A percentile compares a stretch with the other conserved stretches of the same genome.
Evolutionary conservation across 2,797 vertebrate species (phyloP).

Genomic region (Phalanger gymnotis): DNA sequence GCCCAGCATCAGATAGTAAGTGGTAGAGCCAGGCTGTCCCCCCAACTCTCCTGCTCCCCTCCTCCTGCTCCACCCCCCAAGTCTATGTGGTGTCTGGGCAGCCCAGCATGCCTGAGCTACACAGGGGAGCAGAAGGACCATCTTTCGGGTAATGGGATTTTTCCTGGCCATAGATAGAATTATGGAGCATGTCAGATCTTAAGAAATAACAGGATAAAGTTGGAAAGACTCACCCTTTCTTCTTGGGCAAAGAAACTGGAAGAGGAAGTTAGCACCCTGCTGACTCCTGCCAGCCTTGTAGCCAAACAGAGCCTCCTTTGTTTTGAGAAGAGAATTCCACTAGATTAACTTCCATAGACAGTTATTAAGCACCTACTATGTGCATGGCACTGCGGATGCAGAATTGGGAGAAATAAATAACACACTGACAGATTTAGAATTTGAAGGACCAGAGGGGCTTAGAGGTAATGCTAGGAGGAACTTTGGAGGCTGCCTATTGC

Average conservation of each 20-base stretch:
- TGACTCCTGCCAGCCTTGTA: constrained; percentile 22
- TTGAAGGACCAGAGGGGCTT: background rate
- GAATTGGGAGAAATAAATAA: background rate
- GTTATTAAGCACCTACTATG: background rate
- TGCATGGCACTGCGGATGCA: background rate
- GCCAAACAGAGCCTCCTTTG: constrained; percentile 63
- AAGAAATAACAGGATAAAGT: constrained; percentile 69
- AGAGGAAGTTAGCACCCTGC: constrained; percentile 63
- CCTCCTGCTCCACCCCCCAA: background rate
- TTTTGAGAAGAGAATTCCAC: constrained; percentile 53
- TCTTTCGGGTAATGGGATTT: background rate
- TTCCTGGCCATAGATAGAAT: constrained; percentile 48
- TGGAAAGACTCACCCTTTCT: constrained; percentile 58
- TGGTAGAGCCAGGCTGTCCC: background rate
- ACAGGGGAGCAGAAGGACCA: constrained; percentile 11
- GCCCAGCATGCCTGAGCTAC: too few relatives aligned
- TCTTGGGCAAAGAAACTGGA: constrained; percentile 67
- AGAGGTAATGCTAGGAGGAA: background rate
- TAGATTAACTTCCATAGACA: background rate
- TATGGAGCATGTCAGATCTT: constrained; percentile 53
- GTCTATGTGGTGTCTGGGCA: background rate
- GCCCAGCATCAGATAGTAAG: background rate
- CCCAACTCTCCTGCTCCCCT: background rate
- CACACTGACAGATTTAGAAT: background rate
- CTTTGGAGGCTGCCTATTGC: background rate